phyloP scores from a whole-genome alignment of 2,797 vertebrate genomes.

The Propithecus deckenii region DNA sequence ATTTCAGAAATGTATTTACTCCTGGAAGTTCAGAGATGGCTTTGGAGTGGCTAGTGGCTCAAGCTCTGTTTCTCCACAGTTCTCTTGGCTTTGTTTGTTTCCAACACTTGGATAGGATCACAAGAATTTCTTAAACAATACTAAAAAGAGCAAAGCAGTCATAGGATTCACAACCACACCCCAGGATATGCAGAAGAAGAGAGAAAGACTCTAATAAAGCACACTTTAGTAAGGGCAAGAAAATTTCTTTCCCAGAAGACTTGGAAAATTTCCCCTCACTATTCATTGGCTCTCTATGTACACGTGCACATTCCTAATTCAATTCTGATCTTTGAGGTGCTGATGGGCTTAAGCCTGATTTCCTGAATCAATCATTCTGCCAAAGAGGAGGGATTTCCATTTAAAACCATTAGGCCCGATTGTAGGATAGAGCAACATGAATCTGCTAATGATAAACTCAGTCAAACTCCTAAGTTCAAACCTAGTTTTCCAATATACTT shows the following conservation, averaged over 20 bases:
- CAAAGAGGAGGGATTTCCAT: background rate
- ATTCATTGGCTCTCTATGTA: background rate
- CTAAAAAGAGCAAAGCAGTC: background rate
- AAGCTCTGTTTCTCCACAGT: background rate
- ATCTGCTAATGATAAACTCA: background rate
- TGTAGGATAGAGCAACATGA: background rate
- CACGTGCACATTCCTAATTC: background rate
- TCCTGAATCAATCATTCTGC: background rate
- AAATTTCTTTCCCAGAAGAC: background rate
- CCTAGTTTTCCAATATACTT: background rate
- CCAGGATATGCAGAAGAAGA: background rate
- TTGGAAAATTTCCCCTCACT: background rate
- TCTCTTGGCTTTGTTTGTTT: background rate
- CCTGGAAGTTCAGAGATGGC: background rate
- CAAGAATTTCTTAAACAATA: background rate
- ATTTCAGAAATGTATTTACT: background rate
- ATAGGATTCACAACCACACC: background rate
- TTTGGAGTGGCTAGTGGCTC: background rate
- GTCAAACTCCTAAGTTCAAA: background rate
- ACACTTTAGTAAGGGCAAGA: background rate
- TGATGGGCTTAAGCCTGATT: background rate
- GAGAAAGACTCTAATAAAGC: background rate
- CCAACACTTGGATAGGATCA: background rate
- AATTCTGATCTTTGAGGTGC: background rate
- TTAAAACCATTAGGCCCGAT: background rate